Base-by-base conservation (phyloP, 2,797 vertebrate species). In the Malurus leucopterus region DNA sequence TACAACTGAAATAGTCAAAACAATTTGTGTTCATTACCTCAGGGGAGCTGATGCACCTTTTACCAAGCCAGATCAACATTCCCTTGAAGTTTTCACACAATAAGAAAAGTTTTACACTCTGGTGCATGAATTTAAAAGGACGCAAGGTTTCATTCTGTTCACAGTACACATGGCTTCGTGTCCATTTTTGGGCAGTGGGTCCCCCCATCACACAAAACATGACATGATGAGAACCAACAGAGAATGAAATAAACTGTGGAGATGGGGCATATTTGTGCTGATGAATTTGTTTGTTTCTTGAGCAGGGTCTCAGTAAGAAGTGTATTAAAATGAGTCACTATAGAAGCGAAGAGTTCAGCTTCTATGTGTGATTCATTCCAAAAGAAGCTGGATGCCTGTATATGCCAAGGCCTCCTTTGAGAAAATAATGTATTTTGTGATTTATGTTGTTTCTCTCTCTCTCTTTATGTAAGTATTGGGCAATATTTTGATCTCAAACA, bases 391-490 rank as follows among this genome's bases (percentile, higher is more conserved):
- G 18, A 85, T 77, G 75, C 23, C 74, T 72, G 65, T 24, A 72
- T 51, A 85, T 50, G 91, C 86, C 93, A 93, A 80, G 72, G 55
- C 32, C 62, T 90, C 68, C 40, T 90, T 91, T 82, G 65, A 84
- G 77, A 90, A 90, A 90, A 79, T 72, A 91, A 91, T 76, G 65
- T 84, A 93, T 79, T 94, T 81, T 79, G 47, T 86, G 81, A 95
- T 93, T 92, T 90, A 90, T 95, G 18, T 68, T 68, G 15, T 74
- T 88, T 70, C 86, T 73, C 43, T 36, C 36, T 36, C 36, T 36
- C 36, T 36, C 36, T 36, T 36, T 90, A 0, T 34, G 36, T 70
- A 64, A 80, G 54, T 59, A 82, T 84, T 91, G 22, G 71, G 92
- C 38, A 94, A 95, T 13, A 88, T 6, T 58, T 88, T 92, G 85